phyloP scores from a whole-genome alignment of 2,888 invertebrate genomes.

The Thumatha senex region DNA sequence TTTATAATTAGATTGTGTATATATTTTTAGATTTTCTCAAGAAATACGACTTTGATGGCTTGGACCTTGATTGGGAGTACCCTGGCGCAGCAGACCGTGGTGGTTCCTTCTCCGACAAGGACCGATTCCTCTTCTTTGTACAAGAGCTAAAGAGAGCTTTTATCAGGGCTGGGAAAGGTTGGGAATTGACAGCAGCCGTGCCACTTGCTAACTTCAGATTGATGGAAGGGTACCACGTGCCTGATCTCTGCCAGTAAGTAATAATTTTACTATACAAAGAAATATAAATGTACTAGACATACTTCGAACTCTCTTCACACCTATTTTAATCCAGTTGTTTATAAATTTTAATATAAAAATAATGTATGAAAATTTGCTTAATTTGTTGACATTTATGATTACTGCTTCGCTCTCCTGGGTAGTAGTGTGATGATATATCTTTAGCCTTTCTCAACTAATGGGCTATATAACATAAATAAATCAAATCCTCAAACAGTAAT shows the following conservation, averaged over 20 bases:
- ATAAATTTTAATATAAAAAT: too few species aligned
- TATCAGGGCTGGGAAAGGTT: constrained; percentile 87
- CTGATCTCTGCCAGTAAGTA: constrained; percentile 93
- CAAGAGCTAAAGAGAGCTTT: constrained; percentile 92
- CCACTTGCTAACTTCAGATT: constrained; percentile 93
- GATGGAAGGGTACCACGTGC: constrained; percentile 95
- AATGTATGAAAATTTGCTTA: too few species aligned
- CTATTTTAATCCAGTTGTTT: too few species aligned
- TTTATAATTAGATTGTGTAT: too few species aligned
- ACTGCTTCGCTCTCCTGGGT: too few species aligned
- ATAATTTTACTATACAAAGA: background rate
- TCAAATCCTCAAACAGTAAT: too few species aligned
- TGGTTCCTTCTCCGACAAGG: constrained; percentile 92
- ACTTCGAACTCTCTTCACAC: too few species aligned
- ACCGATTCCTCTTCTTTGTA: constrained; percentile 91
- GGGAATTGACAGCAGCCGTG: constrained; percentile 96
- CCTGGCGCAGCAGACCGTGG: constrained; percentile 94
- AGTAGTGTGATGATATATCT: too few species aligned
- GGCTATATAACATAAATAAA: too few species aligned
- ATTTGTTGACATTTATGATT: too few species aligned
- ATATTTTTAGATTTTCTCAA: constrained; percentile 86
- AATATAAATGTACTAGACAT: background rate
- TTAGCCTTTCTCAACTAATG: too few species aligned
- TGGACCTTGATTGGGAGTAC: constrained; percentile 96
- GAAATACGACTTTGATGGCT: constrained; percentile 91